These are phyloP conservation scores for Bagarius yarrelli DNA, from an alignment of 2,113 vertebrate genomes.

Conservation along the genomic window DNA sequence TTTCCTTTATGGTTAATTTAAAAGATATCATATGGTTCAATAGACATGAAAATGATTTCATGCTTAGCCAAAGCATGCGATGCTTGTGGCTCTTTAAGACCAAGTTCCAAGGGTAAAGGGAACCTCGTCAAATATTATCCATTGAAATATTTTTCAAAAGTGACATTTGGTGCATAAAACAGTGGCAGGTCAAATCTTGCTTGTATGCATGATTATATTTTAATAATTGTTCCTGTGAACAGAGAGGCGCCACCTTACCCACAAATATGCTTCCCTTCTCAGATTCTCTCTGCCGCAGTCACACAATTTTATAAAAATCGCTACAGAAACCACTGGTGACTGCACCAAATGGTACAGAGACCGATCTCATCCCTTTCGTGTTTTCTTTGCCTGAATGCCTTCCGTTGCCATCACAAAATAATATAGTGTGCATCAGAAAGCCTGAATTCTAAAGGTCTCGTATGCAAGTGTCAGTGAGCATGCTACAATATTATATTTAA, in stretches of 20 bases:
- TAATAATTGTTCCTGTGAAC: conserved; percentile 46
- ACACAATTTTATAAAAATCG: conserved; percentile 28
- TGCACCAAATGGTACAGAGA: conserved; percentile 21
- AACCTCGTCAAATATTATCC: neutral
- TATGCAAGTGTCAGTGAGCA: conserved; percentile 10
- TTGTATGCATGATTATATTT: conserved; percentile 35
- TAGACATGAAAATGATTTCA: conserved; percentile 3
- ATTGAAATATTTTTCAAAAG: conserved; percentile 29
- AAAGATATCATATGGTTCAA: conserved; percentile 4
- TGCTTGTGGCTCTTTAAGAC: conserved; percentile 7
- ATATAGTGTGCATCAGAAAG: neutral
- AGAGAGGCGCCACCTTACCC: conserved; percentile 32
- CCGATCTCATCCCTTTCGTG: conserved; percentile 15
- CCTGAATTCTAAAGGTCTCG: neutral
- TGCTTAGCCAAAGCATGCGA: conserved; percentile 18
- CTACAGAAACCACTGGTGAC: conserved; percentile 36
- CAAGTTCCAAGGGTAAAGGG: conserved; percentile 1
- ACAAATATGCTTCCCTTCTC: conserved; percentile 24
- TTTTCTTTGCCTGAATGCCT: conserved; percentile 16
- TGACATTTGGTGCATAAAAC: neutral
- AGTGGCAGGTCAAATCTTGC: conserved; percentile 4
- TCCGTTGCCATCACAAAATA: neutral
- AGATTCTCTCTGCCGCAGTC: conserved; percentile 18
- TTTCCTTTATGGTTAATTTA: conserved; percentile 16
- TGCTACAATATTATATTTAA: conserved; percentile 29